Conservation (phyloP, 1,140 invertebrate species). For the Chelonus insularis region DNA sequence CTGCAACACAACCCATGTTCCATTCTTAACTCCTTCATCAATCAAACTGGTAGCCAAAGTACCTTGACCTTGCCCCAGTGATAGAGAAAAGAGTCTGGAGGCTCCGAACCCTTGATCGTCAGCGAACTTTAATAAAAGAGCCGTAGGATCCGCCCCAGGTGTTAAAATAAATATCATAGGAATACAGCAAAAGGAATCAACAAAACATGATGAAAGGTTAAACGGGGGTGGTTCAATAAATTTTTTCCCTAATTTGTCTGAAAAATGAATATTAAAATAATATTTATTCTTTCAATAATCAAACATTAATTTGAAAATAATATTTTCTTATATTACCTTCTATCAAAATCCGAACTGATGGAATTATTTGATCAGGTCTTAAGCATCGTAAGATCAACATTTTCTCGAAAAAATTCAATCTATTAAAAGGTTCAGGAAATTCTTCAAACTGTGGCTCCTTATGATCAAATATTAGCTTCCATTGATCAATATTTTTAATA, state of each 20-base stretch:
- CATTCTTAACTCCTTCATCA: constrained; percentile 79
- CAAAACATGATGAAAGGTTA: constrained; percentile 80
- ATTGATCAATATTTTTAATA: constrained; percentile 61
- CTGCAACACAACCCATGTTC: constrained; percentile 93
- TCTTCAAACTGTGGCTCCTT: constrained; percentile 69
- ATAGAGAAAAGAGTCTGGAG: constrained; percentile 80
- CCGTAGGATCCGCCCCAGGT: constrained; percentile 90
- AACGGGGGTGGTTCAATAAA: constrained; percentile 90
- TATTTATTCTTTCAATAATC: too few relatives aligned
- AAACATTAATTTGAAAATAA: too few relatives aligned
- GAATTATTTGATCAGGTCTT: constrained; percentile 86
- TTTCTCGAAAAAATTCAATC: constrained; percentile 75
- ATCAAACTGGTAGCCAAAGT: constrained; percentile 86
- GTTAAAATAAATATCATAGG: constrained; percentile 90
- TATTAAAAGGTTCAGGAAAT: constrained; percentile 74
- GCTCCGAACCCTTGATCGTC: constrained; percentile 88
- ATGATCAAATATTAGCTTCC: constrained; percentile 78
- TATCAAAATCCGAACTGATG: constrained; percentile 77
- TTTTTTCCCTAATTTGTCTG: constrained; percentile 64
- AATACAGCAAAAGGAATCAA: constrained; percentile 80
- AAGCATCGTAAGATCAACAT: constrained; percentile 81
- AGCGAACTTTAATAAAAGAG: constrained; percentile 81
- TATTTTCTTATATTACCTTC: too few relatives aligned
- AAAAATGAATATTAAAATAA: too few relatives aligned
- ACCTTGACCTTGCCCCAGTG: constrained; percentile 91